Evolutionary conservation across 1,140 invertebrate species (phyloP), one percentile per base, ranked within the genome.

Genomic region (Aphelinus certus): DNA sequence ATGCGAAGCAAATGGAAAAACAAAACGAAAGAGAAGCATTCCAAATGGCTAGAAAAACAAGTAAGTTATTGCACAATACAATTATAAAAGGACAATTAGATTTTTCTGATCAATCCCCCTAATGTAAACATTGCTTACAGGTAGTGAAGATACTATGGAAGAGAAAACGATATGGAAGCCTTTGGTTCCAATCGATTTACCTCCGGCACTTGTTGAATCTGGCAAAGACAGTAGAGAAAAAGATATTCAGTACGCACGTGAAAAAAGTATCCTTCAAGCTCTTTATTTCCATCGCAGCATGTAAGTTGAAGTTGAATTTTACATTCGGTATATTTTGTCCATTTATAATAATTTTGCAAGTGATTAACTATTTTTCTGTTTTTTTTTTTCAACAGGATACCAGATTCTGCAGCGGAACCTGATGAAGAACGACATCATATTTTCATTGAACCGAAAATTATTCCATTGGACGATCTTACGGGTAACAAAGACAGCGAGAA

Each of bases 1-100:
- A 97, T 78, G 94, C 96, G 93, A 96, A 96, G 83, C 92, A 94
- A 83, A 92, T 96, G 89, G 97, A 98, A 82, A 93, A 94, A 73
- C 90, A 92, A 76, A 89, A 93, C 78, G 97, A 98, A 86, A 91
- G 95, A 68, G 93, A 96, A 87, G 93, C 94, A 46, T 89, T 95
- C 81, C 92, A 94, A 79, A 91, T 94, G 85, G 92, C 91, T 0
- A 91, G 94, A 77, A 94, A 95, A 87, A 88, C 94, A 63, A 91
- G 89, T 87, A 91, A 88, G 87, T 83, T 42, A n/a, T 6, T 6
- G 46, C 6, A 7, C 10, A 26, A 71, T 60, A 56, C 47, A 0
- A 49, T 62, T 53, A 53, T 53, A 53, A 53, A 53, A 53, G 9
- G 51, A 53, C 51, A 53, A 75, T 0, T 58, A 65, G 26, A 61